Base-by-base conservation (phyloP, 2,113 vertebrate species). In the Haemorhous mexicanus region DNA sequence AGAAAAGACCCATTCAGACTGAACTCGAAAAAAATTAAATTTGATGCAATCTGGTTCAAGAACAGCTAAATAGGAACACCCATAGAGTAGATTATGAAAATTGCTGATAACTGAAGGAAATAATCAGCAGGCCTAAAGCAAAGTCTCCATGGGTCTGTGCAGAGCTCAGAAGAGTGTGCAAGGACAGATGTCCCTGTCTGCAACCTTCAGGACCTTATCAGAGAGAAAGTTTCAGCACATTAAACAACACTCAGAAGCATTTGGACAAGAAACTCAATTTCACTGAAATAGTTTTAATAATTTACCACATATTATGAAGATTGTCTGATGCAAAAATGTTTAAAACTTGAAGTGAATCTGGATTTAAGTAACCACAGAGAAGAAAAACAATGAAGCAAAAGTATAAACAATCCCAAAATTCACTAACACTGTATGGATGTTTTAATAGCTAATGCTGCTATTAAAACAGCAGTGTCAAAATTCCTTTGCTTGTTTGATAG, bases 61-160 rank as follows among this genome's bases (percentile, higher is more conserved):
- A 87, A 53, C 10, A 91, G 17, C 46, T 80, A 49, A 81, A 74
- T 0, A 74, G 53, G 28, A 88, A 73, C 50, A 80, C 17, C 3
- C n/a, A 64, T 0, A 50, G 6, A 81, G 55, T 0, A 64, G 19
- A 73, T 53, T 16, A 88, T 0, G 2, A 41, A 73, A 77, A 44
- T 24, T 4, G 1, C 8, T 33, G 52, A 16, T 67, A 64, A 78
- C 18, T 39, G 56, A 21, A 87, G 47, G 32, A 78, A 87, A 81
- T 59, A 55, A 91, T 55, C 63, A 91, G 66, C 14, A 82, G 41
- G 41, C 49, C 35, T 91, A 62, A 89, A 80, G 62, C 27, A 41
- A 87, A 85, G 59, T 27, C 59, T 61, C 46, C 26, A 13, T 4
- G 22, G 30, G 20, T 43, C 27, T 20, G 47, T 26, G 66, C 10